phyloP scores from a whole-genome alignment of 2,113 vertebrate genomes.

The Notothenia coriiceps region DNA sequence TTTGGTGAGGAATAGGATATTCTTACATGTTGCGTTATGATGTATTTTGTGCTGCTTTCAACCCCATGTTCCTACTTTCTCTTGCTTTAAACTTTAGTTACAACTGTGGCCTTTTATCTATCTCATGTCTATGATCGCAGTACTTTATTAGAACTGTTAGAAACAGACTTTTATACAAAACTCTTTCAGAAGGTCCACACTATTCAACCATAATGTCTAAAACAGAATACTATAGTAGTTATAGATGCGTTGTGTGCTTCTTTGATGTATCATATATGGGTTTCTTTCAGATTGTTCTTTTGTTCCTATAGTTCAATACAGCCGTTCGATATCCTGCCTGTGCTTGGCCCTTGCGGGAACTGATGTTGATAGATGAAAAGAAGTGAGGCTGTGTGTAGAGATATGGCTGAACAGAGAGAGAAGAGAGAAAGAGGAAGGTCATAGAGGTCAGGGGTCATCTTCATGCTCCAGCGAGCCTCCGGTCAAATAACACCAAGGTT shows the following conservation, averaged over 20 bases:
- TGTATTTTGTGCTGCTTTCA: background rate
- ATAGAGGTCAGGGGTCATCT: conserved; percentile 63
- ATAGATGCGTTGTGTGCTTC: background rate
- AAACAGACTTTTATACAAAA: background rate
- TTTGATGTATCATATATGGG: background rate
- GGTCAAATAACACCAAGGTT: conserved; percentile 40
- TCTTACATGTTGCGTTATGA: background rate
- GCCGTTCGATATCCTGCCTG: background rate
- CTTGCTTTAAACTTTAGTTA: background rate
- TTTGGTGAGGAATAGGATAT: too few species aligned
- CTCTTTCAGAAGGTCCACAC: background rate
- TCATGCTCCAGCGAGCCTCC: conserved; percentile 19
- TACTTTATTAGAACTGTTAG: background rate
- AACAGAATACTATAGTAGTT: background rate
- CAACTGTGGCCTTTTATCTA: background rate
- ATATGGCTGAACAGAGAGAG: conserved; percentile 49
- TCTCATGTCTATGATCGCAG: background rate
- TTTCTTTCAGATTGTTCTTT: background rate
- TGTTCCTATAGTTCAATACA: conserved; percentile 19
- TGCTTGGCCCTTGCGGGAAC: conserved; percentile 36
- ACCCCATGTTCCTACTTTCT: background rate
- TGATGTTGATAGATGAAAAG: conserved; percentile 60
- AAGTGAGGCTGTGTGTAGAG: conserved; percentile 49
- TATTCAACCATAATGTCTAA: background rate
- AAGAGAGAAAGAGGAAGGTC: conserved; percentile 37